Conservation (phyloP, 1,140 invertebrate species). For the Diabrotica undecimpunctata region DNA sequence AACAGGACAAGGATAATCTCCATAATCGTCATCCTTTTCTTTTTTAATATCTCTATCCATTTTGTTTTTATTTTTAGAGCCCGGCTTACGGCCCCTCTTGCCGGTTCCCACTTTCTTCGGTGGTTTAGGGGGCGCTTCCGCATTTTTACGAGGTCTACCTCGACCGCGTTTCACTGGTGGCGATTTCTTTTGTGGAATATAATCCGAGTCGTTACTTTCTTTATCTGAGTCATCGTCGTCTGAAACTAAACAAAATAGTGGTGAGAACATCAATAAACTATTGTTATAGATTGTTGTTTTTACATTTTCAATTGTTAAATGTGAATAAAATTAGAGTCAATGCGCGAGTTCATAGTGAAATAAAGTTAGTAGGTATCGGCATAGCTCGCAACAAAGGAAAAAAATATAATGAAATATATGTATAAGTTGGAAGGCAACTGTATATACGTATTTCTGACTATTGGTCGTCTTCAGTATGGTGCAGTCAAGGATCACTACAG, state of each 20-base stretch:
- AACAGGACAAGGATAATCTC: slow-evolving; percentile 38
- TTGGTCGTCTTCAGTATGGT: too few relatives aligned
- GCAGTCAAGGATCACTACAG: too few relatives aligned
- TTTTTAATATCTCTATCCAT: slow-evolving; percentile 23
- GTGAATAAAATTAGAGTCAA: too few relatives aligned
- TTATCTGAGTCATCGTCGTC: slow-evolving; percentile 12
- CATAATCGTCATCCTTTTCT: slow-evolving; percentile 32
- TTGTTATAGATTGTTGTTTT: too few relatives aligned
- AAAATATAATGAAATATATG: too few relatives aligned
- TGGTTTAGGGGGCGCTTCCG: not conserved
- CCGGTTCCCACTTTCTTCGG: slow-evolving; percentile 22
- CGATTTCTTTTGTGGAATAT: slow-evolving; percentile 27
- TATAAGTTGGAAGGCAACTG: too few relatives aligned
- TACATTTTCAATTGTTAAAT: too few relatives aligned
- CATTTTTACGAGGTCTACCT: slow-evolving; percentile 34
- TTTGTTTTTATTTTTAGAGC: slow-evolving; percentile 18
- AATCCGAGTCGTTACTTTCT: slow-evolving; percentile 35
- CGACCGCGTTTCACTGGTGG: slow-evolving; percentile 25
- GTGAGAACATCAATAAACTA: not conserved
- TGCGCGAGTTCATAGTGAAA: not conserved
- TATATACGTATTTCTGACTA: too few relatives aligned
- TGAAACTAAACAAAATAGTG: slow-evolving; percentile 5
- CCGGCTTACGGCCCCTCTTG: slow-evolving; percentile 25
- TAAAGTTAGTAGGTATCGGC: too few relatives aligned
- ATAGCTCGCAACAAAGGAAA: too few relatives aligned